Base-by-base conservation (phyloP, 2,888 invertebrate species). In the Oxytorus armatus region DNA sequence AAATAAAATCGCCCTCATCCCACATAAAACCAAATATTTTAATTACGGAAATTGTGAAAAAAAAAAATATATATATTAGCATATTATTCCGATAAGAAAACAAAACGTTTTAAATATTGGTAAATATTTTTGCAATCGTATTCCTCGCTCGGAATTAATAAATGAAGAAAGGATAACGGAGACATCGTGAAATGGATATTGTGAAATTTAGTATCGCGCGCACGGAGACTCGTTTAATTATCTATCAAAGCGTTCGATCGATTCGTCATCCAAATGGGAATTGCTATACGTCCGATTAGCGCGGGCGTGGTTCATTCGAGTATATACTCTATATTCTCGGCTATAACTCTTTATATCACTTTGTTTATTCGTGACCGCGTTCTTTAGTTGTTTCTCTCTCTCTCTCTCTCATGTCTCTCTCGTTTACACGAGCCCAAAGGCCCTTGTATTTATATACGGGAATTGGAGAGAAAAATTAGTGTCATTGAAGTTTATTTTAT, bases 261-360 rank as follows among this genome's bases (percentile, higher is more conserved):
- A 21, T 21, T n/a, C 39, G 0, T 1, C 39, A 42, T n/a, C 11
- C 4, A 21, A 39, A n/a, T 0, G 49, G 53, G 14, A n/a, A n/a
- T n/a, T n/a, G n/a, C n/a, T n/a, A n/a, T n/a, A n/a, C n/a, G n/a
- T n/a, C n/a, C n/a, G n/a, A n/a, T n/a, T 55, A 8, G 63, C 63
- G 63, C 44, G 63, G 63, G 63, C 23, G 42, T 14, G 42, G 63
- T 44, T 63, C 25, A 63, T 44, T 63, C 63, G 23, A 7, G 23
- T 25, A 44, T 29, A 25, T 18, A n/a, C 61, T 61, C n/a, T 18
- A n/a, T 4, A 21, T n/a, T n/a, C n/a, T n/a, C n/a, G n/a, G n/a
- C n/a, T n/a, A n/a, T 29, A 29, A 29, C 5, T 29, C 29, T 29
- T 3, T 25, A 23, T 25, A n/a, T 63, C 14, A n/a, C 21, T 39